Evolutionary conservation across 2,797 vertebrate genomes (phyloP), one percentile per base, ranked within the genome.

Genomic region (Tapirus indicus): DNA sequence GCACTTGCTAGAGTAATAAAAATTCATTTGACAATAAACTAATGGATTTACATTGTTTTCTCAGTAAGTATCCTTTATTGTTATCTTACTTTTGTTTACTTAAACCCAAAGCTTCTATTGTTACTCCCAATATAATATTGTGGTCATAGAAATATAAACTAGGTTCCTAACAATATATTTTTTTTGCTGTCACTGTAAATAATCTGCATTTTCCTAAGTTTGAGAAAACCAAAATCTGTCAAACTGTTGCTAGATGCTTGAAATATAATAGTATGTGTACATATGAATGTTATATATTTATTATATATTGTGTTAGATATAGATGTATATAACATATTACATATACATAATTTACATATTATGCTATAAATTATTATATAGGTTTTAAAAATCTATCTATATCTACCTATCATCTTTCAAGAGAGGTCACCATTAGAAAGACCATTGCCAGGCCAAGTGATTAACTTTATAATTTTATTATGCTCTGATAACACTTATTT

Each of bases 21-120:
- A 69, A 66, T 38, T 80, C 87, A 7, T 89, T 92, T 90, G 71
- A 94, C 25, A 54, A 18, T 64, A 84, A 92, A 62, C 32, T 62
- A 69, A 23, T 89, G n/a, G 4, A 88, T 89, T 93, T 47, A 35
- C 44, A 82, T 75, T 94, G 38, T 88, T 96, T 94, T 83, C 29
- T 94, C 58, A 38, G 32, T 95, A 91, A 69, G 20, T 49, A 92
- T 80, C 71, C 13, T 89, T 64, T 92, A 54, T 60, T 78, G 5
- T 83, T 88, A 69, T 35, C 60, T 83, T 90, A 29, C 62, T 88
- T 94, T 97, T 91, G 16, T 95, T 95, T 97, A 80, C 41, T 88
- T 93, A 94, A 68, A 83, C 58, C 25, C 54, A 91, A 95, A 78
- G 32, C 90, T 93, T 83, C 35, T 91, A 47, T 90, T 94, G 77